Conservation (phyloP, 2,113 vertebrate genomes). For the Thomomys bottae region DNA sequence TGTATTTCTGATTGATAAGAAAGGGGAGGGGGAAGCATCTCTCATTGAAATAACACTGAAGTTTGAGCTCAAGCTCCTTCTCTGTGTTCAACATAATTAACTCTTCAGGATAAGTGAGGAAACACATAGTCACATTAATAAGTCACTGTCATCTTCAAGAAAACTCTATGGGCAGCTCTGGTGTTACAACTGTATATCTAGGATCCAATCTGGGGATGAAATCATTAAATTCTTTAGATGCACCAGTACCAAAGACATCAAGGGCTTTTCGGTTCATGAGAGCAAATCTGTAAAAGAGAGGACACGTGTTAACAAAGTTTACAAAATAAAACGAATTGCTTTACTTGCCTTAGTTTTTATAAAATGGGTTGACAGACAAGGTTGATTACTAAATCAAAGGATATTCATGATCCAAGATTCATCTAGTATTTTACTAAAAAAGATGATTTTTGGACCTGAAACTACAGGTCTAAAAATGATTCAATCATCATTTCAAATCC, state of each 20-base stretch:
- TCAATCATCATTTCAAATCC: neutral
- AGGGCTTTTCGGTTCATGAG: slow-evolving; percentile 95
- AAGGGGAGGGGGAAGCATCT: slow-evolving; percentile 75
- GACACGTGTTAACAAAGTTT: neutral
- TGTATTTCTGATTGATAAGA: slow-evolving; percentile 83
- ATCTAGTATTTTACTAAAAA: neutral
- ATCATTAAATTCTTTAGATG: slow-evolving; percentile 93
- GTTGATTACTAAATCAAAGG: neutral
- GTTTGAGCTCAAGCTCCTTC: slow-evolving; percentile 78
- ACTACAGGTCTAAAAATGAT: neutral
- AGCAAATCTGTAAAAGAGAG: slow-evolving; percentile 89
- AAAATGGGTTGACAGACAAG: neutral
- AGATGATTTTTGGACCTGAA: neutral
- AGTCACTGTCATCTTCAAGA: slow-evolving; percentile 83
- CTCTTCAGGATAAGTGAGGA: slow-evolving; percentile 79
- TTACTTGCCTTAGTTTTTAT: neutral
- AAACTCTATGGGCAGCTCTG: slow-evolving; percentile 86
- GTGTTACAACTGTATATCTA: slow-evolving; percentile 85
- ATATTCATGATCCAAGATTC: neutral
- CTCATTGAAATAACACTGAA: slow-evolving; percentile 88
- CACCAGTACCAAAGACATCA: slow-evolving; percentile 95
- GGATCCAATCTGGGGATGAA: slow-evolving; percentile 94
- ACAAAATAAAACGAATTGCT: neutral
- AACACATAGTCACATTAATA: slow-evolving; percentile 70
- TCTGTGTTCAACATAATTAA: slow-evolving; percentile 80